A percentile compares a stretch with the other conserved stretches of the same genome.
Evolutionary conservation across 2,888 invertebrate genomes (phyloP).

Genomic region (Cremastobaeus sp.): DNA sequence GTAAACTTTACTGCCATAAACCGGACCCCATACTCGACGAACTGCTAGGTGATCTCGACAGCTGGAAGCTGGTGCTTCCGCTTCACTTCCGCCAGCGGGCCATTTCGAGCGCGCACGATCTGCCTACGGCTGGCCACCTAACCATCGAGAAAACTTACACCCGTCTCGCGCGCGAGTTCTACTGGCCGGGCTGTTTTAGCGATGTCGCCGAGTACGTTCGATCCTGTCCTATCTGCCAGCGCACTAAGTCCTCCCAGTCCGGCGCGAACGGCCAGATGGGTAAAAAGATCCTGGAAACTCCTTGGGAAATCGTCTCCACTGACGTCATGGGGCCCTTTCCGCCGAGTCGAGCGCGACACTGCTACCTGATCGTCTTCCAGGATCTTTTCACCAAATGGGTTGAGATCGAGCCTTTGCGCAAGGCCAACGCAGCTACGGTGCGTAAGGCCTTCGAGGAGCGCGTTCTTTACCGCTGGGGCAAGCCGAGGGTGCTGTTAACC

Average conservation of each 20-base stretch:
- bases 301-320: too few relatives aligned
- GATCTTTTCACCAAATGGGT: conserved; percentile 1
- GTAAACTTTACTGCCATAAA: conserved; percentile 1
- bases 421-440: too few relatives aligned
- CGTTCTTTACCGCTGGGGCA: too few relatives aligned
- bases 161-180: conserved; percentile 15
- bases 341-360: background rate
- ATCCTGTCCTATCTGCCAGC: background rate
- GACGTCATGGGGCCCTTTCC: conserved; percentile 1
- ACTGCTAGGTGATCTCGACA: conserved; percentile 6
- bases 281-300: too few relatives aligned
- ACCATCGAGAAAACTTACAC: conserved; percentile 11
- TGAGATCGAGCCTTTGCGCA: too few relatives aligned
- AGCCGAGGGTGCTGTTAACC: too few relatives aligned
- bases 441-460: too few relatives aligned
- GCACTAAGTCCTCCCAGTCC: background rate
- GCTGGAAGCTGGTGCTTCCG: conserved; percentile 5
- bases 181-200: conserved; percentile 13
- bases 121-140: conserved; percentile 7
- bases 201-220: conserved; percentile 17
- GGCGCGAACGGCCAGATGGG: background rate
- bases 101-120: background rate
- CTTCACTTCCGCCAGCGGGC: background rate
- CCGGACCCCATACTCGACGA: background rate
- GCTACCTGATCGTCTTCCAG: background rate